A percentile compares a stretch with the other conserved stretches of the same genome.
phyloP scores from a whole-genome alignment of 1,140 invertebrate genomes.

The Onthophagus taurus region DNA sequence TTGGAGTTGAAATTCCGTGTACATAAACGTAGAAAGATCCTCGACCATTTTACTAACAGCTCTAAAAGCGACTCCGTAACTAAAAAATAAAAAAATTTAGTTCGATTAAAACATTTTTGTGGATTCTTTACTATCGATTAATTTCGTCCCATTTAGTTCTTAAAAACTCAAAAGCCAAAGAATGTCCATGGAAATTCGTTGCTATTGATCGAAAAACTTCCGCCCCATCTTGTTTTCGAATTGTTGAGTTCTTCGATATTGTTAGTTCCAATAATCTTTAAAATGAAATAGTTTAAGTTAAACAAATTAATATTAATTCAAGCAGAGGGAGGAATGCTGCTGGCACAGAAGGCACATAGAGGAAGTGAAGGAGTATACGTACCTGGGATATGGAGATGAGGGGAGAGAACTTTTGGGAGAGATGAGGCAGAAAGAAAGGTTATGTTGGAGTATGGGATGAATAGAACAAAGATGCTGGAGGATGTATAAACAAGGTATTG shows the following conservation, averaged over 20 bases:
- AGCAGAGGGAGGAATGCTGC: not conserved
- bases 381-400: too few relatives aligned
- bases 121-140: conserved; percentile 26
- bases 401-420: too few relatives aligned
- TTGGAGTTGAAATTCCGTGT: conserved; percentile 33
- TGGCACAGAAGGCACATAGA: too few relatives aligned
- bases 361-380: too few relatives aligned
- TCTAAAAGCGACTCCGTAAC: conserved; percentile 43
- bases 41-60: conserved; percentile 43
- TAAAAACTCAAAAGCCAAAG: conserved; percentile 42
- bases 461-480: too few relatives aligned
- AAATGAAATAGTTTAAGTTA: conserved; percentile 4
- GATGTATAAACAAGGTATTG: too few relatives aligned
- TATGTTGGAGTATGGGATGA: too few relatives aligned
- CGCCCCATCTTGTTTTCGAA: conserved; percentile 60
- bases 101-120: not conserved
- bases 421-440: too few relatives aligned
- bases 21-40: conserved; percentile 42
- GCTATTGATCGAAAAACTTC: conserved; percentile 51
- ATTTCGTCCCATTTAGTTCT: conserved; percentile 31
- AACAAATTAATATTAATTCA: too few relatives aligned
- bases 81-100: conserved; percentile 22
- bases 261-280: conserved; percentile 49
- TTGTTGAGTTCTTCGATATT: conserved; percentile 47
- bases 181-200: conserved; percentile 47